Base-by-base conservation (phyloP, 2,888 invertebrate genomes). In the Aricia artaxerxes region DNA sequence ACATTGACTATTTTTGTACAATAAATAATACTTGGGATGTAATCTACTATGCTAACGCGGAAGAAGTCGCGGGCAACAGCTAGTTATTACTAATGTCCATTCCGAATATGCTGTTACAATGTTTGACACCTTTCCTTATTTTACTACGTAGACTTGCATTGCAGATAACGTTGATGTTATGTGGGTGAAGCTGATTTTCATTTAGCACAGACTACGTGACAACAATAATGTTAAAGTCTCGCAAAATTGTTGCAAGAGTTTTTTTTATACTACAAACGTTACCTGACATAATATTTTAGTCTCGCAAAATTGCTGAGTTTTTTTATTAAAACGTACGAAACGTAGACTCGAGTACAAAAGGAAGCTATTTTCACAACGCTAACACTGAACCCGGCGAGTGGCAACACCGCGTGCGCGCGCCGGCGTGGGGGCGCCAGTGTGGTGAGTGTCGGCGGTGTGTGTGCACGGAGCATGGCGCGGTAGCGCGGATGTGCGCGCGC, bases 401-500 rank as follows among this genome's bases (percentile, higher is more conserved):
- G 88, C 87, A 87, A 87, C 88, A 87, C 88, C 80, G 79, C 78
- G 82, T 86, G 85, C 86, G 85, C 85, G 85, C 84, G 85, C 85
- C 83, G 84, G 44, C 79, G 81, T 79, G 81, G 81, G 79, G 83
- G 84, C 84, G 84, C 84, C 84, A 82, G 84, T 82, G 81, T 81
- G 81, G 79, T 81, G 86, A 85, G 88, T 87, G 83, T 87, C 87
- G 84, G 86, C 84, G 85, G 83, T 84, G 85, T 82, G 83, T 95
- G 95, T 75, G 82, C 96, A 95, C 85, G 96, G 96, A 84, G 95
- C 96, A 89, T 97, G 97, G 91, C 96, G 97, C 96, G 96, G 96
- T 87, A 96, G 96, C 93, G 96, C 96, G 87, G 96, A 97, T 97
- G 97, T 97, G 97, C 96, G 96, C 96, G 87, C 97, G 96, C 85